A percentile compares a stretch with the other conserved stretches of the same genome.
These are phyloP conservation scores for Collichthys lucidus DNA, from an alignment of 2,113 vertebrate species.

Conservation along the genomic window DNA sequence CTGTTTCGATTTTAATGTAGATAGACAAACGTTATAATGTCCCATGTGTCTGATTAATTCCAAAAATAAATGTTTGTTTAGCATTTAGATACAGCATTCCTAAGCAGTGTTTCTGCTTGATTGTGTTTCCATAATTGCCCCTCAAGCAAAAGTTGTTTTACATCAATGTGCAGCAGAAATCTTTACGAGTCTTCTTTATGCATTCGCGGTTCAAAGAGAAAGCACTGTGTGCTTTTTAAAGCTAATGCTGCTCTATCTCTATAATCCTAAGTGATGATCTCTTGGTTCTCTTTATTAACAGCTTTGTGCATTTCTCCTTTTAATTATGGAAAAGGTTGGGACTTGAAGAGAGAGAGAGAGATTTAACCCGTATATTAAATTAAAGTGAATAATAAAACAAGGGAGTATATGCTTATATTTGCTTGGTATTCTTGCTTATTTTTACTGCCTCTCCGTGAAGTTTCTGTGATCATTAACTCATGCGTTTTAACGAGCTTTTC, in stretches of 20 bases:
- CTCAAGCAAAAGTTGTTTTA: constrained; percentile 22
- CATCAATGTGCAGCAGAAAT: constrained; percentile 1
- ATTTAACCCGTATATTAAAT: neutral
- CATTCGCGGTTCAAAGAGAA: neutral
- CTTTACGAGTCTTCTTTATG: neutral
- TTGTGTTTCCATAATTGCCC: constrained; percentile 32
- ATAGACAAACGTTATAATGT: neutral
- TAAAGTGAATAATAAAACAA: neutral
- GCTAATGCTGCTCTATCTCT: neutral
- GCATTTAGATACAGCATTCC: constrained; percentile 1
- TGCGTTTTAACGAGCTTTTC: too few relatives aligned
- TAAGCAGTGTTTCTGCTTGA: neutral
- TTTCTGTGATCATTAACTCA: neutral
- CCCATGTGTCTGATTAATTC: constrained; percentile 33
- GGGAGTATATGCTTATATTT: neutral
- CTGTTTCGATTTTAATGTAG: constrained; percentile 12
- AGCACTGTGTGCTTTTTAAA: neutral
- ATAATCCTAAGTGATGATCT: neutral
- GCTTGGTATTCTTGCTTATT: neutral
- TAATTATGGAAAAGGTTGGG: neutral
- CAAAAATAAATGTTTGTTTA: constrained; percentile 29
- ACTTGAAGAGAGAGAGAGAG: neutral
- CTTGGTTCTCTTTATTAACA: neutral
- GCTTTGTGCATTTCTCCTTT: neutral
- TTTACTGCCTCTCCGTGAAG: neutral